Evolutionary conservation across 2,113 vertebrate species (phyloP).

Genomic region (Hemiprocne comata): DNA sequence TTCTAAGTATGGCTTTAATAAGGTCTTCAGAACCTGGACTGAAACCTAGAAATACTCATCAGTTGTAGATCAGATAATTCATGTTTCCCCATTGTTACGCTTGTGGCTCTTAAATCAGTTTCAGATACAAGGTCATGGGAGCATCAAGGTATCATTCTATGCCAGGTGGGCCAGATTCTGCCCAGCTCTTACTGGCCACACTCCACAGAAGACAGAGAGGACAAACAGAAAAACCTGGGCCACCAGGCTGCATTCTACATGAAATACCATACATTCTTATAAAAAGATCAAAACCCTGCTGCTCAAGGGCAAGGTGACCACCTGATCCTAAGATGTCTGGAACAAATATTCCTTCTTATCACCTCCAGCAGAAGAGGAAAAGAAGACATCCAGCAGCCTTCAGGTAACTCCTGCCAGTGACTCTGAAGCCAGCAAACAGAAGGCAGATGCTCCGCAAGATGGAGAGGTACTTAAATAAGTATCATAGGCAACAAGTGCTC

Average conservation of each 20-base stretch:
- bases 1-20: background rate
- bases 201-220: background rate
- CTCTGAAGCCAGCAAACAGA: slow-evolving; percentile 47
- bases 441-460: slow-evolving; percentile 15
- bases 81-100: background rate
- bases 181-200: background rate
- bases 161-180: background rate
- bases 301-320: background rate
- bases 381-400: slow-evolving; percentile 32
- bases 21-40: background rate
- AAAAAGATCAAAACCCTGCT: background rate
- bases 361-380: slow-evolving; percentile 25
- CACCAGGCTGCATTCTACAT: background rate
- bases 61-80: background rate
- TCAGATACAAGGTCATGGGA: background rate
- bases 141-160: background rate
- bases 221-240: background rate
- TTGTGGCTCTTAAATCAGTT: background rate
- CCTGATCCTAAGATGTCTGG: background rate
- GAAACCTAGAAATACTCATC: background rate
- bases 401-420: slow-evolving; percentile 57
- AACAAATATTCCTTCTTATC: background rate
- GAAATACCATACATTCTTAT: background rate
- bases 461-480: slow-evolving; percentile 56
- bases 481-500: background rate